phyloP scores from a whole-genome alignment of 2,113 vertebrate genomes.

The Pyrgilauda ruficollis region DNA sequence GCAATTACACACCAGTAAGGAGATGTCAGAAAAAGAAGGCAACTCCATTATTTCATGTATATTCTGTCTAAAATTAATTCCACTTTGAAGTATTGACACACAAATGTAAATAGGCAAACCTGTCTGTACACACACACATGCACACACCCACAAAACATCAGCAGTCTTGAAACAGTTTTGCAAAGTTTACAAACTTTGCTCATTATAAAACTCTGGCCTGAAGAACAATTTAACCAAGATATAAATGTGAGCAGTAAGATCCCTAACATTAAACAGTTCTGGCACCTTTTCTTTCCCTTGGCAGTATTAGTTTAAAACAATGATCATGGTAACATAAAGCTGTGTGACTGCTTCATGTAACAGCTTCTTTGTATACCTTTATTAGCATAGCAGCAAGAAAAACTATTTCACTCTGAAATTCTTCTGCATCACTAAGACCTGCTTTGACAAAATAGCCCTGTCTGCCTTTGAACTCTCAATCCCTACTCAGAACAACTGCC shows the following conservation, averaged over 20 bases:
- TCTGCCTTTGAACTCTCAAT: not conserved
- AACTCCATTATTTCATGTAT: not conserved
- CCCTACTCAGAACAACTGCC: not conserved
- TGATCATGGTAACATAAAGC: not conserved
- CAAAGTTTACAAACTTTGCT: not conserved
- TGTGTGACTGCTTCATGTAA: not conserved
- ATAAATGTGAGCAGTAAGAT: not conserved
- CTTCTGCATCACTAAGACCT: not conserved
- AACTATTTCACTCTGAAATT: not conserved
- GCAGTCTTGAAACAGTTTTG: not conserved
- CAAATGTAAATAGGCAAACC: not conserved
- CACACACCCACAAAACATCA: not conserved
- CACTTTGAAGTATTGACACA: not conserved
- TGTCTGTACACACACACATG: accelerated
- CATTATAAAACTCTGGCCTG: not conserved
- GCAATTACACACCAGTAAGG: not conserved
- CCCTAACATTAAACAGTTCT: not conserved
- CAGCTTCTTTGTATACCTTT: not conserved
- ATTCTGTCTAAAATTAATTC: not conserved
- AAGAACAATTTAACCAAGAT: not conserved
- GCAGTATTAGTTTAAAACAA: not conserved
- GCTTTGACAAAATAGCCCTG: not conserved
- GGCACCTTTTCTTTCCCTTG: not conserved
- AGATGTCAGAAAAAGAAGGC: not conserved
- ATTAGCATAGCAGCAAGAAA: not conserved